Evolutionary conservation across 2,888 invertebrate species (phyloP).

Genomic region (Polydrusus tereticollis): DNA sequence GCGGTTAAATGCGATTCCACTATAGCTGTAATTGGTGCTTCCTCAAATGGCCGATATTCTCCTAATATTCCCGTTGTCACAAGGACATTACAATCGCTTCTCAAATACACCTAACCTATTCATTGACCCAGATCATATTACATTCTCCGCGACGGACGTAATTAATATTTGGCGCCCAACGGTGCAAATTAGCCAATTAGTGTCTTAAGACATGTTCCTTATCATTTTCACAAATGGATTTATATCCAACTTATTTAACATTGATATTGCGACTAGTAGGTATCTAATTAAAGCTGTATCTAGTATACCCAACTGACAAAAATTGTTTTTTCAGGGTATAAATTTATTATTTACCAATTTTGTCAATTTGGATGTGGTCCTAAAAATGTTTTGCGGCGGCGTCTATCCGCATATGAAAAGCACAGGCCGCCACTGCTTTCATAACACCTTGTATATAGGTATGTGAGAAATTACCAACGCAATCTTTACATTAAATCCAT

Average conservation of each 20-base stretch:
- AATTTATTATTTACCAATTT: too few relatives aligned
- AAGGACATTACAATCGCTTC: slow-evolving; percentile 4
- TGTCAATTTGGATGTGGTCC: too few relatives aligned
- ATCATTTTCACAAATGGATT: slow-evolving; percentile 8
- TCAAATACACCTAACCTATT: slow-evolving; percentile 32
- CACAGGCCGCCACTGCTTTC: too few relatives aligned
- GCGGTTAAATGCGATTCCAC: slow-evolving; percentile 5
- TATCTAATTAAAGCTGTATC: too few relatives aligned
- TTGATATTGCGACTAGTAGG: too few relatives aligned
- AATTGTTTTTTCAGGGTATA: too few relatives aligned
- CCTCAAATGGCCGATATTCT: slow-evolving; percentile 10
- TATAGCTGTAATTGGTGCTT: slow-evolving; percentile 14
- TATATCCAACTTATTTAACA: too few relatives aligned
- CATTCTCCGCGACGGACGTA: slow-evolving; percentile 14
- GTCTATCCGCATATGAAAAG: too few relatives aligned
- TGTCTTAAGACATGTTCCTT: slow-evolving; percentile 14
- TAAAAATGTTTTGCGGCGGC: too few relatives aligned
- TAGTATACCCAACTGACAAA: too few relatives aligned
- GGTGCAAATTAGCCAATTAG: slow-evolving; percentile 30
- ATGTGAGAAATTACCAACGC: too few relatives aligned
- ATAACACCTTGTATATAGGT: too few relatives aligned
- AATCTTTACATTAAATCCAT: background rate
- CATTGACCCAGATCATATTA: slow-evolving; percentile 29
- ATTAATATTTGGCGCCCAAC: slow-evolving; percentile 29
- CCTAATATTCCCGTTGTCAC: slow-evolving; percentile 3